Base-by-base conservation (phyloP, 1,140 invertebrate species). In the Bradynema listronoti region DNA sequence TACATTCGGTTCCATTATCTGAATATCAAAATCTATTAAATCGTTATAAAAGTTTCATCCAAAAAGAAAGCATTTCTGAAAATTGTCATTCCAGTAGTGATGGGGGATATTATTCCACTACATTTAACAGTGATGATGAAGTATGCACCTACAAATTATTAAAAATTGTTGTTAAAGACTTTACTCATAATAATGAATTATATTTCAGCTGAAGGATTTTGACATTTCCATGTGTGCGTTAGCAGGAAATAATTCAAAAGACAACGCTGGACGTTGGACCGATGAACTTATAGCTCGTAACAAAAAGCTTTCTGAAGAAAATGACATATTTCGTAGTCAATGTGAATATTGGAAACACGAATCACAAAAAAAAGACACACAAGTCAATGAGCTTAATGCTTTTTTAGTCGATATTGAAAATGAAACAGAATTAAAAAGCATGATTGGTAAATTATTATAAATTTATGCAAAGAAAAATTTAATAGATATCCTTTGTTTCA, bases 1-100 rank as follows among this genome's bases (percentile, higher is more conserved):
- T 69, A n/a, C 65, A 72, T 45, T 69, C 67, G 11, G 70, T 72
- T 25, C 70, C 67, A 22, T n/a, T 63, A n/a, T 7, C 29, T 4
- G 51, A 67, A 19, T 72, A 69, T 52, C 52, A 69, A 22, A 42
- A 49, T 1, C 47, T 69, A 2, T 47, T 69, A 25, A 22, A 32
- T 2, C 25, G 68, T 14, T 70, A 68, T 39, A 69, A 69, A 50
- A 9, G 30, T 19, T 16, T 70, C n/a, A 30, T 67, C 33, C 58
- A 61, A 24, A 24, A 22, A 19, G 29, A 63, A 5, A 61, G 56
- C 4, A 27, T 50, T 4, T 19, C 45, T 9, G 47, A 32, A 19
- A 24, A 32, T 24, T 3, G 5, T 4, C 29, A n/a, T 50, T 16
- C 24, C 2, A 41, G 27, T 9, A 43, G n/a, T n/a, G 58, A 61